Conservation (phyloP, 2,888 invertebrate genomes). For the Graphium colonna region DNA sequence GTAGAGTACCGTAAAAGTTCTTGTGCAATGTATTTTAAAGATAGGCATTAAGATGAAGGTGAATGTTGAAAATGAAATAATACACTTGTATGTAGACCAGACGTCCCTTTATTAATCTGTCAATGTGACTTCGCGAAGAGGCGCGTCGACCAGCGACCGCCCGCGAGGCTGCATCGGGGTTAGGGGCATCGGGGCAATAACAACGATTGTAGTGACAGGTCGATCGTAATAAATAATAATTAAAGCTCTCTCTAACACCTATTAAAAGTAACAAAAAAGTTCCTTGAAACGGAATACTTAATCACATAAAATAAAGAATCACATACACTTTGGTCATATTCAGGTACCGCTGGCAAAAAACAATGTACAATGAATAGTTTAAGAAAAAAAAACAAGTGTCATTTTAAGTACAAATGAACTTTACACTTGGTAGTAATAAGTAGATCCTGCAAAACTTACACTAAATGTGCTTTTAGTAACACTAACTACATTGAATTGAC, state of each 20-base stretch:
- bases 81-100: slow-evolving; percentile 33
- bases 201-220: background rate
- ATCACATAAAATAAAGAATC: slow-evolving; percentile 17
- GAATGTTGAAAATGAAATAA: background rate
- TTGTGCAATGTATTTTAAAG: background rate
- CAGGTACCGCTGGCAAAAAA: slow-evolving; percentile 17
- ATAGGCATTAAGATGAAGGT: background rate
- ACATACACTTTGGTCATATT: slow-evolving; percentile 30
- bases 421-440: too few relatives aligned
- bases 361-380: background rate
- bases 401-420: slow-evolving; percentile 1
- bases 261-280: slow-evolving; percentile 23
- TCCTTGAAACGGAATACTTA: slow-evolving; percentile 5
- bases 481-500: slow-evolving; percentile 4
- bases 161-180: background rate
- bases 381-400: background rate
- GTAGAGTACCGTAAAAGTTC: too few relatives aligned
- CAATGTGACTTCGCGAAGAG: too few relatives aligned
- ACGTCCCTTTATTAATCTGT: slow-evolving; percentile 57
- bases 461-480: background rate
- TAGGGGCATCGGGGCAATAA: too few relatives aligned
- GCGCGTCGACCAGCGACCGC: slow-evolving; percentile 45
- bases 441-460: background rate
- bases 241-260: background rate
- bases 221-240: background rate